Percentiles rank a stretch among this genome's conserved stretches.
Conservation (phyloP, 2,888 invertebrate species). For the Alloplasta piceator region DNA sequence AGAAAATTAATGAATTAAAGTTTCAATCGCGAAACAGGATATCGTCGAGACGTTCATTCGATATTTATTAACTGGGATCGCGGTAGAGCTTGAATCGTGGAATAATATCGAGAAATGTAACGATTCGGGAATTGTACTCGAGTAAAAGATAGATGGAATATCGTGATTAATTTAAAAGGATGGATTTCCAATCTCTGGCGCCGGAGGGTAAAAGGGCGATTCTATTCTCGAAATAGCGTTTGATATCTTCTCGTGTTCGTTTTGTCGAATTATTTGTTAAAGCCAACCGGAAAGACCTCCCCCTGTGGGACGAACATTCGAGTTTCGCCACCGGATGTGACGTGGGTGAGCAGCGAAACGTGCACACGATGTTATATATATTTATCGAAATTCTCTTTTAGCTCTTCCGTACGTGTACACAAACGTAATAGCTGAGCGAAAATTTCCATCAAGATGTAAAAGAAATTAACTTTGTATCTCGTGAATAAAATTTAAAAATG, state of each 20-base stretch:
- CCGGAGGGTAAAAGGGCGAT: not conserved
- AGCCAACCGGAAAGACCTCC: not conserved
- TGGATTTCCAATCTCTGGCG: not conserved
- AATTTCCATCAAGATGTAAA: too few relatives aligned
- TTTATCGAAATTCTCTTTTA: not conserved
- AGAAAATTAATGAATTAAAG: too few relatives aligned
- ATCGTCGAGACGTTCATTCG: slow-evolving; percentile 7
- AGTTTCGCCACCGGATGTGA: slow-evolving; percentile 29
- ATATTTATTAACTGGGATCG: not conserved
- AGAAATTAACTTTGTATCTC: too few relatives aligned
- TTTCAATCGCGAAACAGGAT: not conserved
- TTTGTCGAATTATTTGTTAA: slow-evolving; percentile 27
- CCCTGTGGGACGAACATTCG: not conserved
- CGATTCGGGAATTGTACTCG: not conserved
- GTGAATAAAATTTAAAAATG: too few relatives aligned
- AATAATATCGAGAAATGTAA: slow-evolving; percentile 4
- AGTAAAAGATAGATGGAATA: not conserved
- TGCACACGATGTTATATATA: slow-evolving; percentile 3
- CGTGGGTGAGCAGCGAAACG: not conserved
- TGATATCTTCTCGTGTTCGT: not conserved
- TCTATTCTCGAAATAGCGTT: slow-evolving; percentile 22
- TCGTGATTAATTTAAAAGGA: slow-evolving; percentile 3
- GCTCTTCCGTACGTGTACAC: not conserved
- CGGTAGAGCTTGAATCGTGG: not conserved
- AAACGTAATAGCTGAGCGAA: not conserved